These are phyloP conservation scores for Cotesia chilonis DNA, from an alignment of 1,140 invertebrate genomes.

Conservation along the genomic window DNA sequence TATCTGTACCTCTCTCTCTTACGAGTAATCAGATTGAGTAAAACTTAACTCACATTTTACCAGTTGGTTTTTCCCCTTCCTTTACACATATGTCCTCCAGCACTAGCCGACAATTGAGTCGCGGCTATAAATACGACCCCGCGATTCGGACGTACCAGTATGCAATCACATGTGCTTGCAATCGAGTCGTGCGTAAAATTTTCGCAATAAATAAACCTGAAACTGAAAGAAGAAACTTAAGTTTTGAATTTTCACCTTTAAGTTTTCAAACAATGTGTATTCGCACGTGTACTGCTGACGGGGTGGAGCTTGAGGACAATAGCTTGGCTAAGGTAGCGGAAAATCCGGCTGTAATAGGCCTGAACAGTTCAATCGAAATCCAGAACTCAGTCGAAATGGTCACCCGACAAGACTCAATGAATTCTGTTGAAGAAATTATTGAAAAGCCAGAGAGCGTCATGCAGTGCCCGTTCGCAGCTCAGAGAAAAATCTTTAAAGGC, in stretches of 20 bases:
- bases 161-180: neutral
- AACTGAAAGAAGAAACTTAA: constrained; percentile 38
- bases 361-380: too few relatives aligned
- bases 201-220: neutral
- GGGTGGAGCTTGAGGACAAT: neutral
- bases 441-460: neutral
- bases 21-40: too few relatives aligned
- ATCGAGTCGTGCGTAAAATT: too few relatives aligned
- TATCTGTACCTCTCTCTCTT: too few relatives aligned
- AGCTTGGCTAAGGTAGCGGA: too few relatives aligned
- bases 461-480: constrained; percentile 2
- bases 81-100: too few relatives aligned
- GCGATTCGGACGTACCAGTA: too few relatives aligned
- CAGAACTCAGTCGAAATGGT: too few relatives aligned
- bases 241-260: neutral
- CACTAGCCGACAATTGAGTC: too few relatives aligned
- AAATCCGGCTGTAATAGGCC: too few relatives aligned
- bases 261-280: constrained; percentile 48
- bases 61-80: neutral
- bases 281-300: constrained; percentile 44
- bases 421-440: neutral
- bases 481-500: constrained; percentile 41
- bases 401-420: neutral
- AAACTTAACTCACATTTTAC: neutral
- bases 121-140: too few relatives aligned